These are phyloP conservation scores for Diogma glabrata DNA, from an alignment of 2,888 invertebrate species.

Conservation along the genomic window DNA sequence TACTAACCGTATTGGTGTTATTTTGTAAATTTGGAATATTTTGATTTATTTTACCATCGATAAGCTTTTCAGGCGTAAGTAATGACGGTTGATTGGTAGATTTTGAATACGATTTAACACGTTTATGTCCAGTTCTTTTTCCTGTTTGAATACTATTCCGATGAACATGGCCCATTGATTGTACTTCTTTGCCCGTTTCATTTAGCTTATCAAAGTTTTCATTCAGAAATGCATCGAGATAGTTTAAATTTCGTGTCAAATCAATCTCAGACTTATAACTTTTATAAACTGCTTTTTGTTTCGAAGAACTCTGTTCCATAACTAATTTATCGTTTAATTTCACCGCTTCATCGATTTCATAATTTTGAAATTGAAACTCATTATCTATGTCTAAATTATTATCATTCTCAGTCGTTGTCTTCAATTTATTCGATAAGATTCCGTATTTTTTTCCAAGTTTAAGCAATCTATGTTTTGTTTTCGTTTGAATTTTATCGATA, in stretches of 20 bases:
- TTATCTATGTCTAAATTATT: too few species aligned
- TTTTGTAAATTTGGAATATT: neutral
- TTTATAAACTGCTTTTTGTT: constrained; percentile 29
- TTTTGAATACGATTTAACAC: constrained; percentile 28
- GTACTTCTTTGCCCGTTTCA: constrained; percentile 25
- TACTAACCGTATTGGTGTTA: neutral
- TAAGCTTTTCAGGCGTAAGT: neutral
- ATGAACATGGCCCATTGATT: constrained; percentile 29
- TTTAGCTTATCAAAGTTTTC: constrained; percentile 33
- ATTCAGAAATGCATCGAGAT: constrained; percentile 34
- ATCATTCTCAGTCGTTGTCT: too few species aligned
- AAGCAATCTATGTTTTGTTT: constrained; percentile 32
- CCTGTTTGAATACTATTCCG: constrained; percentile 10
- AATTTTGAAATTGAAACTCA: too few species aligned
- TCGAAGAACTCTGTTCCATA: neutral
- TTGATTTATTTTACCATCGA: neutral
- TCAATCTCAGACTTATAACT: constrained; percentile 37
- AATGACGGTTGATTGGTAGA: constrained; percentile 13
- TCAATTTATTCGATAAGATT: too few species aligned
- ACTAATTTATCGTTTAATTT: neutral
- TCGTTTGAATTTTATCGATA: constrained; percentile 33
- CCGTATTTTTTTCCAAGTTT: constrained; percentile 34
- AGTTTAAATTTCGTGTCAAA: constrained; percentile 34
- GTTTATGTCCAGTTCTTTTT: constrained; percentile 23
- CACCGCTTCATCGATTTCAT: neutral